A percentile compares a stretch with the other conserved stretches of the same genome.
These are phyloP conservation scores for Neosalanx taihuensis DNA, from an alignment of 2,797 vertebrate species.

Conservation along the genomic window DNA sequence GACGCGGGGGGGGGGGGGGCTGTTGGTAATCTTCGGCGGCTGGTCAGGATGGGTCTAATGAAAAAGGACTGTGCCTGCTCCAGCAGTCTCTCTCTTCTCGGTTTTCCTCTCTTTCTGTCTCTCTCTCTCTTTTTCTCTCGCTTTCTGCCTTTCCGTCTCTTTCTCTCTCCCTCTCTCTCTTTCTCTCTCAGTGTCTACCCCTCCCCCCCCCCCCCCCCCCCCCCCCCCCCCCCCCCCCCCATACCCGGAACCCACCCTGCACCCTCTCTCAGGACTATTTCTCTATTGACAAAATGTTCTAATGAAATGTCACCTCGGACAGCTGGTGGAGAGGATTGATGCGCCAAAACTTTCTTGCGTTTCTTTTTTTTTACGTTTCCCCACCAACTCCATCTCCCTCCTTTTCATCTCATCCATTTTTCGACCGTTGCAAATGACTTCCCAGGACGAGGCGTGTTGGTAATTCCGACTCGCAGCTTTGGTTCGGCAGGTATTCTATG, in stretches of 20 bases:
- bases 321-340: slow-evolving; percentile 84
- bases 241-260: slow-evolving; percentile 33
- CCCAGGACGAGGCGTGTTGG: slow-evolving; percentile 39
- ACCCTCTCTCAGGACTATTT: slow-evolving; percentile 79
- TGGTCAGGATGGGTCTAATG: slow-evolving; percentile 79
- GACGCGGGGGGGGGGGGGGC: slow-evolving; percentile 65
- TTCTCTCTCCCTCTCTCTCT: slow-evolving; percentile 15
- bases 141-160: slow-evolving; percentile 33
- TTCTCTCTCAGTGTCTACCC: slow-evolving; percentile 40
- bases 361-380: slow-evolving; percentile 79
- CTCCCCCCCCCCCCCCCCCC: slow-evolving; percentile 34
- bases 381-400: slow-evolving; percentile 30
- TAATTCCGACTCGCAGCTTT: slow-evolving; percentile 27
- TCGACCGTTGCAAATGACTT: slow-evolving; percentile 42
- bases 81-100: slow-evolving; percentile 39
- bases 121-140: slow-evolving; percentile 36
- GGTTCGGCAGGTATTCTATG: slow-evolving; percentile 26
- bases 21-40: slow-evolving; percentile 77
- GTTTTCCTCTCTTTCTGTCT: slow-evolving; percentile 24
- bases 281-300: slow-evolving; percentile 90
- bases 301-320: slow-evolving; percentile 94
- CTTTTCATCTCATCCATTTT: slow-evolving; percentile 36
- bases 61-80: slow-evolving; percentile 74
- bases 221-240: neutral
- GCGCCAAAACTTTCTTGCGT: slow-evolving; percentile 80